Evolutionary conservation across 2,113 vertebrate species (phyloP), one percentile per base, ranked within the genome.

Genomic region (Mirounga angustirostris): DNA sequence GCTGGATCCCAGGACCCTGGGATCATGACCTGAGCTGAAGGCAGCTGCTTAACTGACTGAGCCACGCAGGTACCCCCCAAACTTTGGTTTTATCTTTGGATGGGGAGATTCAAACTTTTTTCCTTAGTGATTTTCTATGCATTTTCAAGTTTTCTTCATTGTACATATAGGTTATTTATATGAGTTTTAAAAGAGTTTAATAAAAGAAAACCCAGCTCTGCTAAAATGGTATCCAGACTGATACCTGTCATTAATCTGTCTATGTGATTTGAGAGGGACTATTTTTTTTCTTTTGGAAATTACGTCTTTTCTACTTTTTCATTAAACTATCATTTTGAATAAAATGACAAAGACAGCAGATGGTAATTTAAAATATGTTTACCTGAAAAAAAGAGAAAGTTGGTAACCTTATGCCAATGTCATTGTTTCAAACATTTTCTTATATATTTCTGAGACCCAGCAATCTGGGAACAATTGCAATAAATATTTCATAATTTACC

Each of bases 161-260:
- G 54, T 86, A 54, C 54, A 36, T 58, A 93, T 92, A 91, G 30
- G 71, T 86, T 96, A 97, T 97, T 96, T 97, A 93, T 97, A 54
- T 93, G 92, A 96, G 78, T 95, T 94, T 95, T 96, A 82, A 96
- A 82, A 88, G 86, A 56, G 40, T 94, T 91, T 96, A 98, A 82
- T 96, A 86, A 96, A 98, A 96, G 96, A 92, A 97, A 97, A 83
- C 33, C 50, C 36, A 84, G 63, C 22, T 93, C 81, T 93, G 82
- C 87, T 80, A 91, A 97, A 94, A 95, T 91, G 36, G 81, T 52
- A 96, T 78, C 63, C 76, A 78, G 82, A 95, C 54, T 84, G 89
- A 95, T 95, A 95, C 82, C 95, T 93, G 83, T 96, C 95, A 96
- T 96, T 96, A 95, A 59, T 82, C 73, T 95, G 83, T 92, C 96